These are phyloP conservation scores for Acutogordius australiensis DNA, from an alignment of 2,888 invertebrate species.

Conservation along the genomic window DNA sequence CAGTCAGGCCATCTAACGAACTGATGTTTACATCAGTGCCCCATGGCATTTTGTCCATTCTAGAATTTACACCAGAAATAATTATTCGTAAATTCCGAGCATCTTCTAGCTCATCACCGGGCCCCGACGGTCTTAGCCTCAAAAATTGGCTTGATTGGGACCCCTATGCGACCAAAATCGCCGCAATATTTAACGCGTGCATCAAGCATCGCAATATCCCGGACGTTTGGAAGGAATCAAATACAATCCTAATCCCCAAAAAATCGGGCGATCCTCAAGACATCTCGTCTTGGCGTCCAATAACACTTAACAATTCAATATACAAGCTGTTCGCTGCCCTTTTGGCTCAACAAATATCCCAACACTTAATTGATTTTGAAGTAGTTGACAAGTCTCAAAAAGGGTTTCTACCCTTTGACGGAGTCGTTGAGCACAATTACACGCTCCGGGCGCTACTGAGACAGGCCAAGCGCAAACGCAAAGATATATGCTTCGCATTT, in stretches of 20 bases:
- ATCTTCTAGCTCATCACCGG: too few relatives aligned
- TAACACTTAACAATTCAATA: conserved; percentile 15
- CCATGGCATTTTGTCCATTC: too few relatives aligned
- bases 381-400: conserved; percentile 19
- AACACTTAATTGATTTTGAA: conserved; percentile 15
- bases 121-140: too few relatives aligned
- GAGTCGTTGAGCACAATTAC: conserved; percentile 15
- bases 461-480: conserved; percentile 10
- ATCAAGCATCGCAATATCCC: too few relatives aligned
- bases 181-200: too few relatives aligned
- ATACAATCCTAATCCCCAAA: conserved; percentile 17
- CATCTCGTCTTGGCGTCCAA: conserved; percentile 18
- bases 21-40: too few relatives aligned
- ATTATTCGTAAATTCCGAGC: too few relatives aligned
- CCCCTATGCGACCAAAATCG: too few relatives aligned
- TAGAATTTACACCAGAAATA: too few relatives aligned
- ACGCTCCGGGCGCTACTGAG: conserved; percentile 14
- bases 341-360: conserved; percentile 16
- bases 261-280: conserved; percentile 17
- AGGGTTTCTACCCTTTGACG: conserved; percentile 20
- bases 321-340: conserved; percentile 15
- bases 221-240: too few relatives aligned
- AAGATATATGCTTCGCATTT: conserved; percentile 19
- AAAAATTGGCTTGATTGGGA: too few relatives aligned
- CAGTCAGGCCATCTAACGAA: too few relatives aligned